Evolutionary conservation across 2,888 invertebrate genomes (phyloP).

Genomic region (Eulithis prunata): DNA sequence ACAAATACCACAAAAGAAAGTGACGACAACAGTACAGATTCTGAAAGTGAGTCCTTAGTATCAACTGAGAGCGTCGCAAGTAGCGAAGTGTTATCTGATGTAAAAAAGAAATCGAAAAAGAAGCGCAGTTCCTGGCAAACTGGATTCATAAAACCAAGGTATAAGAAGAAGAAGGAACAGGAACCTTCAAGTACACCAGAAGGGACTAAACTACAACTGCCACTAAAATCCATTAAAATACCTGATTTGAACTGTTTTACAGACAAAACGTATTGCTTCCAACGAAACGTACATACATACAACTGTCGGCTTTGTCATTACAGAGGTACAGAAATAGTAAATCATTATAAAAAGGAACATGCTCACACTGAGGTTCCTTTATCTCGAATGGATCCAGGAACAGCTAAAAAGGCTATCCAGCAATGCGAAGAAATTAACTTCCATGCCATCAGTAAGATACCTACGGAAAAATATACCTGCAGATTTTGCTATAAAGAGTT

Average conservation of each 20-base stretch:
- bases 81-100: constrained; percentile 58
- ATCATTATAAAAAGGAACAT: constrained; percentile 87
- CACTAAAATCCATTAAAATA: constrained; percentile 41
- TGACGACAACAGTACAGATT: constrained; percentile 59
- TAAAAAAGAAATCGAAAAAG: constrained; percentile 65
- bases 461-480: constrained; percentile 68
- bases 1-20: constrained; percentile 51
- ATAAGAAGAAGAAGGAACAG: constrained; percentile 63
- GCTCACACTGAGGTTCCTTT: constrained; percentile 86
- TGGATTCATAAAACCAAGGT: constrained; percentile 71
- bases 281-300: constrained; percentile 64
- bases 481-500: constrained; percentile 75
- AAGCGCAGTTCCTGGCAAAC: constrained; percentile 66
- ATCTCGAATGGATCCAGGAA: constrained; percentile 82
- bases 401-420: constrained; percentile 82
- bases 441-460: constrained; percentile 61
- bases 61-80: constrained; percentile 66
- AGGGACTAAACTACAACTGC: background rate
- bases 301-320: constrained; percentile 86
- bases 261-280: constrained; percentile 75
- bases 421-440: constrained; percentile 78
- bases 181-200: constrained; percentile 8
- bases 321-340: constrained; percentile 85
- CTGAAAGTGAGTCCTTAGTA: constrained; percentile 62
- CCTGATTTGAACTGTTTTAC: constrained; percentile 66